Evolutionary conservation across 2,113 vertebrate genomes (phyloP), one percentile per base, ranked within the genome.

Genomic region (Stigmatopora argus): DNA sequence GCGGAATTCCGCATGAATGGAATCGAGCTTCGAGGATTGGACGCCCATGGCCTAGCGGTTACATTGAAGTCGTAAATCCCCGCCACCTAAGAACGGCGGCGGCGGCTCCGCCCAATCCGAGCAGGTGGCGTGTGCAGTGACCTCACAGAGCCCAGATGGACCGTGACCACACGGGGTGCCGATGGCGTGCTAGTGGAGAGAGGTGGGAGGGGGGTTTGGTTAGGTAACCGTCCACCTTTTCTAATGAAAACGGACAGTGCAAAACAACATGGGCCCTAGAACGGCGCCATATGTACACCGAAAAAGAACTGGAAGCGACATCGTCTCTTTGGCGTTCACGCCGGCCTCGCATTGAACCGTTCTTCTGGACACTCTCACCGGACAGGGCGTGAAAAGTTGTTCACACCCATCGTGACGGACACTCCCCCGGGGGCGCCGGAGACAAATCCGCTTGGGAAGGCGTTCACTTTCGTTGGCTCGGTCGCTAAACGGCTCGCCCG

Each of bases 41-140:
- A 31, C 26, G 26, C 26, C 26, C 3, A 31, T 31, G 2, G 26
- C 26, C 19, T 19, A 7, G 9, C 58, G 5, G 2, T 41, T 21
- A 19, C 10, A 6, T 18, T 14, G 10, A 18, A 19, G 35, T 31
- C 70, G 70, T 31, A 77, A 83, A 87, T 80, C 83, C 66, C 86
- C 84, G 56, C 70, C 75, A 82, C 78, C 75, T 74, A 84, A 75
- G 70, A 83, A 74, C 81, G 71, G 68, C 62, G 47, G 73, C 81
- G 71, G 68, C 62, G 47, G 73, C 58, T 7, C 77, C 70, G 75
- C 66, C 76, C 55, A 58, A 83, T 75, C 62, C 0, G 79, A 87
- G 83, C 88, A 89, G 88, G 87, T 87, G 88, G 88, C 9, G 78
- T 86, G 87, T 87, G 80, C 84, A 83, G 75, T 88, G 88, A 88